A percentile compares a stretch with the other conserved stretches of the same genome.
Evolutionary conservation across 2,888 invertebrate genomes (phyloP).

Genomic region (Taphrorychus bicolor): DNA sequence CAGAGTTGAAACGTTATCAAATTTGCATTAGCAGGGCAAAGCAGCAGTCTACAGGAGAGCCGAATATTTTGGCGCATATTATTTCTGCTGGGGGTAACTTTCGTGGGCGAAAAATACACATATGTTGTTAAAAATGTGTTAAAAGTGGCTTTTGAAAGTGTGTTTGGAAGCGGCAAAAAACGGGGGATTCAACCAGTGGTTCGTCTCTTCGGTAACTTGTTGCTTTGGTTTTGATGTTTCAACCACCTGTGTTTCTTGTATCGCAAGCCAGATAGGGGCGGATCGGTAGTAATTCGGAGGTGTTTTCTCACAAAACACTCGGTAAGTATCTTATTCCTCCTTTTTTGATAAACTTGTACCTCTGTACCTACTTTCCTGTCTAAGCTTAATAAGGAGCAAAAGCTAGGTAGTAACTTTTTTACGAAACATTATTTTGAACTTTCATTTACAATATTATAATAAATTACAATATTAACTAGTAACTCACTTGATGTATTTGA

Average conservation of each 20-base stretch:
- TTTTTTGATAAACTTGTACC: not conserved
- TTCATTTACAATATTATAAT: too few species aligned
- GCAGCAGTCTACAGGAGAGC: too few species aligned
- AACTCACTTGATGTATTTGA: too few species aligned
- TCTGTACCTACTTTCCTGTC: too few species aligned
- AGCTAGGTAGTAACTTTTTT: too few species aligned
- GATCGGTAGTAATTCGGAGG: slow-evolving; percentile 21
- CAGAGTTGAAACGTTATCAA: too few species aligned
- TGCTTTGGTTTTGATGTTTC: slow-evolving; percentile 43
- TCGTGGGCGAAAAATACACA: not conserved
- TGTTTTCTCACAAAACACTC: slow-evolving; percentile 15
- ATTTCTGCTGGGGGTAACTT: not conserved
- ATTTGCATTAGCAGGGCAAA: too few species aligned
- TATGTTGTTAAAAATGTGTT: not conserved
- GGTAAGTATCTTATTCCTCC: too few species aligned
- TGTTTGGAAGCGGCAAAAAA: slow-evolving; percentile 3
- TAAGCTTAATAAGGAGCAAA: too few species aligned
- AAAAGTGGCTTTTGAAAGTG: not conserved
- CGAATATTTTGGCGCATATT: too few species aligned
- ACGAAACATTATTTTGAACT: too few species aligned
- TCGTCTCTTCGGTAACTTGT: slow-evolving; percentile 32
- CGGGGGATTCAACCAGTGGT: slow-evolving; percentile 38
- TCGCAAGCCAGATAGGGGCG: slow-evolving; percentile 18
- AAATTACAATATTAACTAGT: too few species aligned
- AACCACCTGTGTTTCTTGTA: slow-evolving; percentile 55